Base-by-base conservation (phyloP, 2,888 invertebrate genomes). In the Tricholauxania praeusta region DNA sequence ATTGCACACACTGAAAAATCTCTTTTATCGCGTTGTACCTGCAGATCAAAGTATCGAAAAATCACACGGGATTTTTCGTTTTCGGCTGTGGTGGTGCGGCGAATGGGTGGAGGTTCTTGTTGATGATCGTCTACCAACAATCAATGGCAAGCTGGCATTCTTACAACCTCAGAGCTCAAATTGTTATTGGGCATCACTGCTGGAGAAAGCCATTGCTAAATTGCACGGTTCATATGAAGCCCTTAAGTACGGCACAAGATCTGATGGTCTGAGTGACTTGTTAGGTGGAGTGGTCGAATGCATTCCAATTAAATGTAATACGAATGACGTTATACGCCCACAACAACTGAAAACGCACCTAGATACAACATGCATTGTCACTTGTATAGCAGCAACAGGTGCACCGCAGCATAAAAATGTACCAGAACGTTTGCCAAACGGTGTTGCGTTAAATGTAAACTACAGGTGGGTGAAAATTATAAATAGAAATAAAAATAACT, bases 141-240 rank as follows among this genome's bases (percentile, higher is more conserved):
- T 96, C 57, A 94, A 95, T 84, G 95, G 95, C 12, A 91, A 93
- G 77, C 89, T 96, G 75, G 95, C 95, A 53, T 97, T 97, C 87
- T 90, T 96, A 75, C 96, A 96, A 86, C 91, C 94, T 57, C 92
- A 92, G 78, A 90, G 92, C 78, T 92, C 93, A 1, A 93, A 94
- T 79, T 94, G 95, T 83, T 94, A 94, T 84, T 97, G 96, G 96
- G 94, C 96, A 0, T 93, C 96, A 0, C 88, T 97, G 39, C 88
- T 97, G 68, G 97, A 97, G 87, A 97, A 97, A 87, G 97, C 97
- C 0, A 96, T 96, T 80, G 96, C 96, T 73, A 96, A 97, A 94
- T 94, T 97, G 71, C 96, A 96, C 83, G 96, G 96, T 6, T 96
- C 96, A 0, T 97, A 97, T 87, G 96, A 97, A 87, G 96, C 96